Percentiles rank a stretch among this genome's conserved stretches.
These are phyloP conservation scores for Lagenorhynchus albirostris DNA, from an alignment of 2,113 vertebrate species.

Conservation along the genomic window DNA sequence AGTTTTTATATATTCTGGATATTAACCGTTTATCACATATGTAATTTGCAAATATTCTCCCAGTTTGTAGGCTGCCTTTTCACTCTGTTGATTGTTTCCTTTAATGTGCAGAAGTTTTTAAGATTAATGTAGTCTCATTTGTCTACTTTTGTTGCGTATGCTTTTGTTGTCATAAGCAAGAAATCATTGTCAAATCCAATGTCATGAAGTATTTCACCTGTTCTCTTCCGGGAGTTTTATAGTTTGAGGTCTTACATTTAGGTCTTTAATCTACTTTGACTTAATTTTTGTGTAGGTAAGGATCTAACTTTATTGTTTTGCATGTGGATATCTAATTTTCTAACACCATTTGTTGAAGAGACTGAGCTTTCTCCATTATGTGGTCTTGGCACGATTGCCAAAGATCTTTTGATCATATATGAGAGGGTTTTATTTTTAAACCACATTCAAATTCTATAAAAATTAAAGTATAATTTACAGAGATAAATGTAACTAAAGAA, in stretches of 20 bases:
- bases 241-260: background rate
- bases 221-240: constrained; percentile 6
- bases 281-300: background rate
- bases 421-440: background rate
- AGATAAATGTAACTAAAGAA: background rate
- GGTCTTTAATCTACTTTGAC: background rate
- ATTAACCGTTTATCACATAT: background rate
- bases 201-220: background rate
- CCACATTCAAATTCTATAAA: background rate
- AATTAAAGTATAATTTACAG: background rate
- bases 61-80: background rate
- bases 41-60: background rate
- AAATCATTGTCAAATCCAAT: background rate
- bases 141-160: background rate
- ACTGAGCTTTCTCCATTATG: background rate
- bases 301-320: background rate
- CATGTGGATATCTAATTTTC: background rate
- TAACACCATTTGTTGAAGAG: background rate
- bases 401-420: background rate
- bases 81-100: background rate
- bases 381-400: background rate
- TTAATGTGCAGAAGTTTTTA: background rate
- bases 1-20: background rate
- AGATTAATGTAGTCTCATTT: background rate
- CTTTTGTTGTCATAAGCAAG: background rate